Conservation (phyloP, 2,888 invertebrate species). For the Scaeva pyrastri region DNA sequence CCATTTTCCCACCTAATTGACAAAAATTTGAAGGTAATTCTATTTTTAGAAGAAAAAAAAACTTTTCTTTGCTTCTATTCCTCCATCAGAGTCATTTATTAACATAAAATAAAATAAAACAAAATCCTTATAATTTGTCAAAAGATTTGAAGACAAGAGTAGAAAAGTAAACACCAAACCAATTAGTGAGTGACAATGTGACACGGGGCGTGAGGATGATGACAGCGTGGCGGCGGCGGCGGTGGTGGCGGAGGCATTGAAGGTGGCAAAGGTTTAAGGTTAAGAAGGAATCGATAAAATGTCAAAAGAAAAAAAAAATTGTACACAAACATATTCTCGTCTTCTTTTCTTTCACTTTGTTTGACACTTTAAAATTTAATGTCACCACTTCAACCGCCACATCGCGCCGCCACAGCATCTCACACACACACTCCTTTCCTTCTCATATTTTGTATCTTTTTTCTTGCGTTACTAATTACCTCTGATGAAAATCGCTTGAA, state of each 20-base stretch:
- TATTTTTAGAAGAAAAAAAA: neutral
- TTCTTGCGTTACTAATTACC: conserved; percentile 74
- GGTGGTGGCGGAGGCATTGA: neutral
- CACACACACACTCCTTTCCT: conserved; percentile 4
- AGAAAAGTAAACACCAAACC: conserved; percentile 1
- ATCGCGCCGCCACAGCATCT: conserved; percentile 41
- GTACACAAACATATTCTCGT: neutral
- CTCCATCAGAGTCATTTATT: conserved; percentile 4
- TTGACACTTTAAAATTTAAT: conserved; percentile 66
- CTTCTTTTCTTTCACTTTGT: conserved; percentile 24
- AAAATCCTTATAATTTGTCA: conserved; percentile 50
- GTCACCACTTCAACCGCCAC: conserved; percentile 67
- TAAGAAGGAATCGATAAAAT: conserved; percentile 21
- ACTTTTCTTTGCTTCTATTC: neutral
- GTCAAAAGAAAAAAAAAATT: too few species aligned
- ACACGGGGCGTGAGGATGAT: neutral
- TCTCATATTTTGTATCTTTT: conserved; percentile 52
- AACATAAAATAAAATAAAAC: conserved; percentile 36
- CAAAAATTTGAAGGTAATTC: neutral
- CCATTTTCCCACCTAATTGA: neutral
- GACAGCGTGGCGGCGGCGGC: too few species aligned
- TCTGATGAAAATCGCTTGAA: conserved; percentile 72
- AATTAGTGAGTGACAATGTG: neutral
- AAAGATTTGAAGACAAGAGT: conserved; percentile 16
- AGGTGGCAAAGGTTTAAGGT: neutral